A percentile compares a stretch with the other conserved stretches of the same genome.
These are phyloP conservation scores for Saturnia pavonia DNA, from an alignment of 2,888 invertebrate genomes.

Conservation along the genomic window DNA sequence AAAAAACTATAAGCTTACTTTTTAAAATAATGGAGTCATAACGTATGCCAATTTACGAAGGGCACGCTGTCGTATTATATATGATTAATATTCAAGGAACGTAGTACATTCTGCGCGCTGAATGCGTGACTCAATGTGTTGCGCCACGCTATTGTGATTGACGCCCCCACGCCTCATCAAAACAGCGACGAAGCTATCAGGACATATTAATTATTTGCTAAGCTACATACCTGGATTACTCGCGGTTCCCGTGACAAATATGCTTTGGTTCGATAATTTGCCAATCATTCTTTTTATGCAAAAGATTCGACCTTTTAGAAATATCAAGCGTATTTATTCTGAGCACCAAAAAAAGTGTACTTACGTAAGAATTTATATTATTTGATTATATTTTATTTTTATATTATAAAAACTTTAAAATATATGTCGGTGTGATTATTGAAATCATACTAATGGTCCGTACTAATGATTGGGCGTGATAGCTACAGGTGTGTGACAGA, in stretches of 20 bases:
- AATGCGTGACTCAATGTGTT: constrained; percentile 24
- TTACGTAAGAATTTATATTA: no score
- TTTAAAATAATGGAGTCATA: not conserved
- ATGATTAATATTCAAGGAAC: constrained; percentile 33
- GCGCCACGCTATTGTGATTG: constrained; percentile 8
- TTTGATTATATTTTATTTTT: no score
- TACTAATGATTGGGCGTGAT: no score
- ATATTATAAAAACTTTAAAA: no score
- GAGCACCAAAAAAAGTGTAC: no score
- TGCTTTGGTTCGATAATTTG: not conserved
- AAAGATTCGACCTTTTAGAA: no score
- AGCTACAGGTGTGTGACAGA: no score
- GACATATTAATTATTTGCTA: constrained; percentile 13
- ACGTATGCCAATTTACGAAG: constrained; percentile 4
- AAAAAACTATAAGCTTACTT: no score
- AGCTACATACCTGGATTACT: not conserved
- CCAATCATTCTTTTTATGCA: no score
- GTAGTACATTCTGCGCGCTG: constrained; percentile 29
- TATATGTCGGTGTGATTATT: no score
- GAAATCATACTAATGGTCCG: no score
- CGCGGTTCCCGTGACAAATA: not conserved
- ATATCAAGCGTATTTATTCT: no score
- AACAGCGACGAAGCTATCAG: not conserved
- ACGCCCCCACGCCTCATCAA: constrained; percentile 10
- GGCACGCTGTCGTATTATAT: constrained; percentile 14